phyloP scores from a whole-genome alignment of 2,888 invertebrate species.

The Caenorhabditis sp. region DNA sequence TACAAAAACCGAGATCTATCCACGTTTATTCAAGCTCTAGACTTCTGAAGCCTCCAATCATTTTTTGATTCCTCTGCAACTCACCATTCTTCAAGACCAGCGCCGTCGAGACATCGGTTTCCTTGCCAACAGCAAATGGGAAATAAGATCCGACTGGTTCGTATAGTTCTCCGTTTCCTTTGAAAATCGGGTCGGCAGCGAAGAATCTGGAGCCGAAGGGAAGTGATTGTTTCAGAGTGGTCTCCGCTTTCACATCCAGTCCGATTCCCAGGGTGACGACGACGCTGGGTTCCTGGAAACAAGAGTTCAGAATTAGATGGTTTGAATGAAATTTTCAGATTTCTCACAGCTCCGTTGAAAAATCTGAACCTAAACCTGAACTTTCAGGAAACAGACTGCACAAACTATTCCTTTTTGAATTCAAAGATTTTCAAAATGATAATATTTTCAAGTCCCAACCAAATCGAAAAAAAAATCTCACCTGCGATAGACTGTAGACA shows the following conservation, averaged over 20 bases:
- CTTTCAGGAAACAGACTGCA: too few relatives aligned
- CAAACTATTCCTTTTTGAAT: background rate
- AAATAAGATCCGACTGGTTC: slow-evolving; percentile 56
- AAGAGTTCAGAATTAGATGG: too few relatives aligned
- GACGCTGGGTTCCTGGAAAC: slow-evolving; percentile 19
- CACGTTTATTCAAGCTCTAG: too few relatives aligned
- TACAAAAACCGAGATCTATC: too few relatives aligned
- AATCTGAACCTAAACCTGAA: too few relatives aligned
- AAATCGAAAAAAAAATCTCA: background rate
- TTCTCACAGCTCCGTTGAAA: too few relatives aligned
- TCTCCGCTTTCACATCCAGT: slow-evolving; percentile 55
- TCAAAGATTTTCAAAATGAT: background rate
- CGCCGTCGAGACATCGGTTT: slow-evolving; percentile 51
- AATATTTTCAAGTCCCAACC: too few relatives aligned
- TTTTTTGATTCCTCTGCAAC: too few relatives aligned
- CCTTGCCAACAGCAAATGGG: slow-evolving; percentile 58
- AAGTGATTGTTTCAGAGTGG: slow-evolving; percentile 34
- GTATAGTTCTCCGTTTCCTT: slow-evolving; percentile 57
- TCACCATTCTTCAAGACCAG: slow-evolving; percentile 45
- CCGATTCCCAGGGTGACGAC: slow-evolving; percentile 49
- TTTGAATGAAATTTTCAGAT: too few relatives aligned
- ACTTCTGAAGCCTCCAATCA: background rate
- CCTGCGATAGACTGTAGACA: slow-evolving; percentile 45
- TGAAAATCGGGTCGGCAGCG: slow-evolving; percentile 55
- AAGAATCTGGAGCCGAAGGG: slow-evolving; percentile 44